Evolutionary conservation across 1,140 invertebrate species (phyloP).

Genomic region (Solenopsis invicta): DNA sequence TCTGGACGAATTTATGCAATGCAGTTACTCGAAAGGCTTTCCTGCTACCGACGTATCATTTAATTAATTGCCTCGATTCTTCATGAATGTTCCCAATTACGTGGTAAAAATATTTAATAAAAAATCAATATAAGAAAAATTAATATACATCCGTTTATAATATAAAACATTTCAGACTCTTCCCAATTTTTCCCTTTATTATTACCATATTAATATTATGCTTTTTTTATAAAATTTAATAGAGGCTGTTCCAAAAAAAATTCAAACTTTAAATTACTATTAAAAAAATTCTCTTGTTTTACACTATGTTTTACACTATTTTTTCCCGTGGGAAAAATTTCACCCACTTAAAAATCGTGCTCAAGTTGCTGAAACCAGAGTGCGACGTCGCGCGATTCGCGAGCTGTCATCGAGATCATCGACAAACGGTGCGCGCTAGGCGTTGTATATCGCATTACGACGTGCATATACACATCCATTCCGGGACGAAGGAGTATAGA

Average conservation of each 20-base stretch:
- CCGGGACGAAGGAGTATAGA: conserved; percentile 24
- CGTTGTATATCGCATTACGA: conserved; percentile 72
- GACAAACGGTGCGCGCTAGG: conserved; percentile 49
- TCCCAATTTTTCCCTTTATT: neutral
- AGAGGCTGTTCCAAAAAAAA: neutral
- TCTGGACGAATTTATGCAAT: conserved; percentile 45
- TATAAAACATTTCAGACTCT: neutral
- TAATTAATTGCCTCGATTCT: conserved; percentile 30
- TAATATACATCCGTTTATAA: neutral
- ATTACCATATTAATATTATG: too few relatives aligned
- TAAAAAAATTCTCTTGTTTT: too few relatives aligned
- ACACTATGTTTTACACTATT: neutral
- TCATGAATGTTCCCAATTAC: conserved; percentile 12
- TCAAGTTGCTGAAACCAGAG: neutral
- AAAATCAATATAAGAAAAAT: neutral
- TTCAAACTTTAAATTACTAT: neutral
- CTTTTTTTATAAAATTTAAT: neutral
- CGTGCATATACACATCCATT: conserved; percentile 37
- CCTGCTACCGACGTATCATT: conserved; percentile 31
- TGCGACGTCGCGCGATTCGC: conserved; percentile 31
- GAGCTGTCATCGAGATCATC: conserved; percentile 65
- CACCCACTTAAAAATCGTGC: neutral
- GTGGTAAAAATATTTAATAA: neutral
- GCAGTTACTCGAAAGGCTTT: conserved; percentile 25
- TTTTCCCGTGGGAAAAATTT: neutral